Percentiles rank a stretch among this genome's conserved stretches.
phyloP scores from a whole-genome alignment of 2,888 invertebrate species.

The Folsomia candida region DNA sequence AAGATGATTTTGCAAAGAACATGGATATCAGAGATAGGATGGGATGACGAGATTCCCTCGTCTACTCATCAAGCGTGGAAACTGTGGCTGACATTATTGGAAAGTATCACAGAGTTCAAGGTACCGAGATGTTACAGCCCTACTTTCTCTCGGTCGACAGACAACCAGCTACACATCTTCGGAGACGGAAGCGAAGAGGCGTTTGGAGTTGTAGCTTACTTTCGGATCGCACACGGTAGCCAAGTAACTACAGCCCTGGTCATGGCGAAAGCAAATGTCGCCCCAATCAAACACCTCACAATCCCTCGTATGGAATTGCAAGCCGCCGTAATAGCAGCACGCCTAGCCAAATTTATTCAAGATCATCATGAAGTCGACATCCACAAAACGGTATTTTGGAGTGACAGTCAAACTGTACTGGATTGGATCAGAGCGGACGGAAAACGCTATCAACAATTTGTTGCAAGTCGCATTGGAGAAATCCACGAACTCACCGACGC shows the following conservation, averaged over 20 bases:
- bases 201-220: conserved; percentile 32
- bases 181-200: too few relatives aligned
- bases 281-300: conserved; percentile 32
- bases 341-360: conserved; percentile 9
- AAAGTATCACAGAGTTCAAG: neutral
- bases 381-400: too few relatives aligned
- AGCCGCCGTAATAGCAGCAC: conserved; percentile 38
- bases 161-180: conserved; percentile 33
- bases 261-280: conserved; percentile 35
- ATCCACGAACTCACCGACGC: too few relatives aligned
- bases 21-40: conserved; percentile 48
- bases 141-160: neutral
- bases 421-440: too few relatives aligned
- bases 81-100: conserved; percentile 25
- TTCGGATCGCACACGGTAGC: conserved; percentile 23
- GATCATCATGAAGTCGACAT: conserved; percentile 2
- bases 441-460: too few relatives aligned
- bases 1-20: conserved; percentile 51
- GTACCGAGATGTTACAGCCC: conserved; percentile 23
- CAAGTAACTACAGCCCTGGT: conserved; percentile 22
- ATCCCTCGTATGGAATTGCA: conserved; percentile 45
- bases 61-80: conserved; percentile 14
- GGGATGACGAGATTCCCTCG: conserved; percentile 49
- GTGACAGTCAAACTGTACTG: too few relatives aligned
- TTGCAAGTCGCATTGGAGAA: too few relatives aligned